These are phyloP conservation scores for Euleptes europaea DNA, from an alignment of 2,113 vertebrate genomes.

Conservation along the genomic window DNA sequence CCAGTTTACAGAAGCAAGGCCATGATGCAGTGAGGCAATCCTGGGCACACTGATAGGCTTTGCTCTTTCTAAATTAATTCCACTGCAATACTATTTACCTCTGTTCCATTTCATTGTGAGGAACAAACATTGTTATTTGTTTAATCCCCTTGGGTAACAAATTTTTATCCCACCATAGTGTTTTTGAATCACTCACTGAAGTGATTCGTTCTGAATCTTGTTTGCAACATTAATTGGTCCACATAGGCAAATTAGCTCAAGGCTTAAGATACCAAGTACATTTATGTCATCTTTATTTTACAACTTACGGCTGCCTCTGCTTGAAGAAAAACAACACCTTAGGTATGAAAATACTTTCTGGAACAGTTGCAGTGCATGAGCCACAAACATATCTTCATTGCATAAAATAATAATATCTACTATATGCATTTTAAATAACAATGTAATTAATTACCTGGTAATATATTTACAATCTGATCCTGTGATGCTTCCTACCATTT, in stretches of 20 bases:
- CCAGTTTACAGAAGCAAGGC: too few species aligned
- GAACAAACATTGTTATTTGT: constrained; percentile 6
- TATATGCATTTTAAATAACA: not conserved
- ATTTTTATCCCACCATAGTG: constrained; percentile 26
- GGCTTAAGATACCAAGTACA: constrained; percentile 45
- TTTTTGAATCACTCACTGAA: constrained; percentile 50
- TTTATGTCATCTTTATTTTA: constrained; percentile 67
- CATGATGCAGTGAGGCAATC: too few species aligned
- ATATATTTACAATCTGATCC: not conserved
- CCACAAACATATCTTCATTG: constrained; percentile 57
- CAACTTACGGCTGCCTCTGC: constrained; percentile 47
- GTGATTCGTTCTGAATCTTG: constrained; percentile 67
- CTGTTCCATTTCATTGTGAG: not conserved
- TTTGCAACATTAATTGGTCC: constrained; percentile 61
- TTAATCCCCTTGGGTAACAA: constrained; percentile 51
- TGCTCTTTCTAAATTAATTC: not conserved
- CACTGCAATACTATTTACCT: not conserved
- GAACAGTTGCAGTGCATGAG: constrained; percentile 66
- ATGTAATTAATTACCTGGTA: not conserved
- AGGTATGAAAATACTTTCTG: constrained; percentile 64
- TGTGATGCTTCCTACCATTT: too few species aligned
- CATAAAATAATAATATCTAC: not conserved
- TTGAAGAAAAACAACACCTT: constrained; percentile 66
- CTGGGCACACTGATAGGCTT: not conserved
- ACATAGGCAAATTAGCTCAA: constrained; percentile 60